Conservation (phyloP, 2,797 vertebrate genomes). For the Rhadinocentrus ornatus region DNA sequence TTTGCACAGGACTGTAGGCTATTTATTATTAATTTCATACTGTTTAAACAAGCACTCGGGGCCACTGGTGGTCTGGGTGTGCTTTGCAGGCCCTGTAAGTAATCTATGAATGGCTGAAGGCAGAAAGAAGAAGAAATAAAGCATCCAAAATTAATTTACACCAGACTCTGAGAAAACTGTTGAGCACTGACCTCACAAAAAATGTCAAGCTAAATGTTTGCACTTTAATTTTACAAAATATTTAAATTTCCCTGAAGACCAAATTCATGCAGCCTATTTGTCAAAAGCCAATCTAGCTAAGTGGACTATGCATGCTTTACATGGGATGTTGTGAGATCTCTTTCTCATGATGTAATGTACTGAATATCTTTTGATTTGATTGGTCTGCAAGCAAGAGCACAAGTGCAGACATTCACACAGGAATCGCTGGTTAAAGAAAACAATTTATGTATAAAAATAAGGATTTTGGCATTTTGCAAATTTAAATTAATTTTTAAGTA, state of each 20-base stretch:
- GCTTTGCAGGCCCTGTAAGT: slow-evolving; percentile 39
- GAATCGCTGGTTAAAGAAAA: neutral
- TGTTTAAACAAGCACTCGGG: slow-evolving; percentile 19
- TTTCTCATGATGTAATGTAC: neutral
- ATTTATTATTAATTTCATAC: slow-evolving; percentile 34
- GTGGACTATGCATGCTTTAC: neutral
- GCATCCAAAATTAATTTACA: slow-evolving; percentile 69
- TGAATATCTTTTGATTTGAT: neutral
- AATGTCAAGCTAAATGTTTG: slow-evolving; percentile 68
- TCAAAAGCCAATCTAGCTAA: slow-evolving; percentile 33
- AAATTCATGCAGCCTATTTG: slow-evolving; percentile 51
- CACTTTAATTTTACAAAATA: slow-evolving; percentile 66
- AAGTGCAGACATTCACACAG: neutral
- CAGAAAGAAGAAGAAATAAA: slow-evolving; percentile 29
- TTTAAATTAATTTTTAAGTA: neutral
- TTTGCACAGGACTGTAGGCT: neutral
- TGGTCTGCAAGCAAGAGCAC: neutral
- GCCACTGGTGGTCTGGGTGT: slow-evolving; percentile 8
- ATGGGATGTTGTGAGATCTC: slow-evolving; percentile 10
- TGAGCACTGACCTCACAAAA: slow-evolving; percentile 71
- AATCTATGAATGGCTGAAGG: slow-evolving; percentile 55
- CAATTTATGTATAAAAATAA: neutral
- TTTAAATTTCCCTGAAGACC: slow-evolving; percentile 53
- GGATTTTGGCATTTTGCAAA: neutral
- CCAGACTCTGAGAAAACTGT: slow-evolving; percentile 55